Conservation (phyloP, 2,888 invertebrate genomes). For the Drosophila anomelani region DNA sequence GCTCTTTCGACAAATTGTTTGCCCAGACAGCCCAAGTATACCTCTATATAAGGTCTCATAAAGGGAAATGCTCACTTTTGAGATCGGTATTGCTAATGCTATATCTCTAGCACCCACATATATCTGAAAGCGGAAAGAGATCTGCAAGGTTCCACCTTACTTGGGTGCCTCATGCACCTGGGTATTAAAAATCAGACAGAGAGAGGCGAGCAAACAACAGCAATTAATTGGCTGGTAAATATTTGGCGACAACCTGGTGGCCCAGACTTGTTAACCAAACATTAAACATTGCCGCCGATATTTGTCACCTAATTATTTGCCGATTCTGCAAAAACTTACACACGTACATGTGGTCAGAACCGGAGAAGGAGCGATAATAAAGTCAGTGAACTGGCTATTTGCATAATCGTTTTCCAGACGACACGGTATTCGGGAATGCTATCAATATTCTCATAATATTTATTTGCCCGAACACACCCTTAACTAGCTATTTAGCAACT, state of each 20-base stretch:
- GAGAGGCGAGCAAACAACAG: conserved; percentile 38
- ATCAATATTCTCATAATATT: conserved; percentile 43
- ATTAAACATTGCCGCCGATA: conserved; percentile 47
- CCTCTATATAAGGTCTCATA: not conserved
- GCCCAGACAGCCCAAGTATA: not conserved
- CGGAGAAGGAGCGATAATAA: conserved; percentile 15
- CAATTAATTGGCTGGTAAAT: conserved; percentile 52
- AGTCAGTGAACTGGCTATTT: conserved; percentile 37
- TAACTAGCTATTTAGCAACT: conserved; percentile 45
- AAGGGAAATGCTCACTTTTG: not conserved
- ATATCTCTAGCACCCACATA: not conserved
- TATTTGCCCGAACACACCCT: conserved; percentile 50
- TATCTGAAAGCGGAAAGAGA: too few relatives aligned
- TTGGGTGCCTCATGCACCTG: not conserved
- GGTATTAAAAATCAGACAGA: conserved; percentile 6
- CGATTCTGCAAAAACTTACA: conserved; percentile 22
- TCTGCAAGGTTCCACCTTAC: not conserved
- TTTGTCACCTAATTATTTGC: conserved; percentile 42
- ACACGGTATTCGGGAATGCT: not conserved
- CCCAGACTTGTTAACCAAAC: conserved; percentile 67
- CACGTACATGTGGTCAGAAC: conserved; percentile 4
- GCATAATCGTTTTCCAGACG: not conserved
- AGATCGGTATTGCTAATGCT: not conserved
- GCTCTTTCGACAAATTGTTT: conserved; percentile 13
- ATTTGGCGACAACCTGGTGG: conserved; percentile 23